phyloP scores from a whole-genome alignment of 1,140 invertebrate genomes.

The Mactra quadrangularis region DNA sequence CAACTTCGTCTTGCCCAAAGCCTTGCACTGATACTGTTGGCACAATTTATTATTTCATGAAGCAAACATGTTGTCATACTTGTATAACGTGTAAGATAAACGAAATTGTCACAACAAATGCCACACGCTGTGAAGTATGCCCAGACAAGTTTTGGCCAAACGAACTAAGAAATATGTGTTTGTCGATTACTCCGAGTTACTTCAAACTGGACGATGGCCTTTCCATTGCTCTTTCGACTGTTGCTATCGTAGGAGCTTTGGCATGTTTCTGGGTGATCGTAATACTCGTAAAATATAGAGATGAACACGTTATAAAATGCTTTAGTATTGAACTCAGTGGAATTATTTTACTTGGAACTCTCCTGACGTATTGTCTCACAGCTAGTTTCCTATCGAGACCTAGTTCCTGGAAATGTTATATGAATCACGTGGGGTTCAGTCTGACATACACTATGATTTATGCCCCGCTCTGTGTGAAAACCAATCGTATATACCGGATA shows the following conservation, averaged over 20 bases:
- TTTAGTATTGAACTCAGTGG: constrained; percentile 76
- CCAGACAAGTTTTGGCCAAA: constrained; percentile 77
- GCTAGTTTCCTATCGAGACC: constrained; percentile 84
- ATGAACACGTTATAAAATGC: constrained; percentile 75
- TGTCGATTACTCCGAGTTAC: constrained; percentile 73
- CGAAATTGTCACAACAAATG: constrained; percentile 71
- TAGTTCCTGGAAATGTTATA: constrained; percentile 88
- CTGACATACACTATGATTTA: constrained; percentile 90
- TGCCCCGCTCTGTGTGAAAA: constrained; percentile 93
- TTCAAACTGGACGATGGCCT: constrained; percentile 72
- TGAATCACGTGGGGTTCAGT: constrained; percentile 89
- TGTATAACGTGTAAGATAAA: constrained; percentile 71
- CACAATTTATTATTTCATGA: constrained; percentile 64
- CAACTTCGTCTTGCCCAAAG: constrained; percentile 68
- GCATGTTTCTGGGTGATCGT: constrained; percentile 62
- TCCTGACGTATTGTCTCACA: constrained; percentile 69
- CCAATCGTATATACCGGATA: constrained; percentile 94
- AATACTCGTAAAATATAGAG: constrained; percentile 69
- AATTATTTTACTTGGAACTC: constrained; percentile 73
- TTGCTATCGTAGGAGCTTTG: constrained; percentile 85
- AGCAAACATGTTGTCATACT: constrained; percentile 70
- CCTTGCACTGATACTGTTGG: constrained; percentile 60
- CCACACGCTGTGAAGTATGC: constrained; percentile 68
- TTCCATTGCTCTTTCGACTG: constrained; percentile 83
- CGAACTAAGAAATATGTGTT: constrained; percentile 85